Conservation (phyloP, 2,888 invertebrate genomes). For the Drosophila paranaensis region DNA sequence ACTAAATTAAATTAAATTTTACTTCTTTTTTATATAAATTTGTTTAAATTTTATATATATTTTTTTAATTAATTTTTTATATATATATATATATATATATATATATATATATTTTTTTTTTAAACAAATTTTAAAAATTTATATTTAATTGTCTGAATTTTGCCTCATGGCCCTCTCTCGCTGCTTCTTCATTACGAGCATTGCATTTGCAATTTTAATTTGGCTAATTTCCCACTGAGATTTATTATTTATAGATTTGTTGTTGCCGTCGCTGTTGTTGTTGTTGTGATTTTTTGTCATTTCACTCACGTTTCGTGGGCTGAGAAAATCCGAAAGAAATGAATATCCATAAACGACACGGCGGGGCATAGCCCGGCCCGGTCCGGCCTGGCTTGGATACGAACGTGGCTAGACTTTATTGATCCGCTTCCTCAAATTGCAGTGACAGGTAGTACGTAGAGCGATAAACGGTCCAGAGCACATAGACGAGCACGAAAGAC, state of each 20-base stretch:
- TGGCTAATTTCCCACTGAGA: conserved; percentile 19
- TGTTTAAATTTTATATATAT: neutral
- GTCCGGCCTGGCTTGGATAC: too few relatives aligned
- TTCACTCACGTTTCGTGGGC: conserved; percentile 11
- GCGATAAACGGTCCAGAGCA: conserved; percentile 26
- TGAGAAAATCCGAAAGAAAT: neutral
- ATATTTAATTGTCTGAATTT: neutral
- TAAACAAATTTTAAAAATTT: neutral
- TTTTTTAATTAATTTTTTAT: neutral
- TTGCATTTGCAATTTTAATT: conserved; percentile 54
- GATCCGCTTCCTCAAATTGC: conserved; percentile 10
- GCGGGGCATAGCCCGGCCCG: neutral
- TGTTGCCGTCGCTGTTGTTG: neutral
- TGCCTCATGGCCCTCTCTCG: neutral
- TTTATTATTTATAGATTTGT: conserved; percentile 7
- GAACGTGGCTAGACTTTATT: neutral
- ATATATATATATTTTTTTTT: conserved; percentile 1
- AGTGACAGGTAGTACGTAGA: conserved; percentile 8
- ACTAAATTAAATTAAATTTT: too few relatives aligned
- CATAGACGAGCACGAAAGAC: conserved; percentile 12
- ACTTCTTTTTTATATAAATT: neutral
- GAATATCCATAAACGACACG: neutral
- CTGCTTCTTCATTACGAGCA: conserved; percentile 9
- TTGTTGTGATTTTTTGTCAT: neutral
- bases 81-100: too few relatives aligned